These are phyloP conservation scores for Trachythela sp. DNA, from an alignment of 64 coral and sea anemone species.

Conservation along the genomic window DNA sequence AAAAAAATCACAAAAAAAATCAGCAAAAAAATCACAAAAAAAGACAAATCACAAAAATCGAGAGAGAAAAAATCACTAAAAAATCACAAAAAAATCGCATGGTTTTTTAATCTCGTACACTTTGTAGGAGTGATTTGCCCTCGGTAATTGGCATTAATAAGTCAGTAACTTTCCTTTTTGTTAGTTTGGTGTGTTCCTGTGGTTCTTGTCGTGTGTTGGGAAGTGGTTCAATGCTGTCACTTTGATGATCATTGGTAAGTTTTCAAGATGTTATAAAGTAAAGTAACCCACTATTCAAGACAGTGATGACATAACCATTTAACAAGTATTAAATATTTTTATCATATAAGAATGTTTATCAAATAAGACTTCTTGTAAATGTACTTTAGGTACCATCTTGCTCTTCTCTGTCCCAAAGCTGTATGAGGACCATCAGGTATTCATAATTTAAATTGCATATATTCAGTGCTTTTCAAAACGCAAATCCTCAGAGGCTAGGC, in stretches of 20 bases:
- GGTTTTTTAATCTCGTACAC: no score
- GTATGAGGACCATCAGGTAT: not conserved
- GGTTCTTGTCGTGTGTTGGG: constrained; percentile 90
- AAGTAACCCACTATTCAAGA: no score
- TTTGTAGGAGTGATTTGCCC: no score
- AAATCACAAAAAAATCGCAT: no score
- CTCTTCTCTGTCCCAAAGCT: not conserved
- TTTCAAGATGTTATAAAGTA: not conserved
- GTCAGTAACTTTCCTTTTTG: not conserved
- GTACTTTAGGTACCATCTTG: not conserved
- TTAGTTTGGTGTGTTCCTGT: constrained; percentile 83
- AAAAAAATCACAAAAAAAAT: no score
- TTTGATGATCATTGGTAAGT: constrained; percentile 81
- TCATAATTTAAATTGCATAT: not conserved
- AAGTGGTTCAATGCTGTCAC: constrained; percentile 82
- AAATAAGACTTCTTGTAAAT: not conserved
- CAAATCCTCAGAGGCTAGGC: no score
- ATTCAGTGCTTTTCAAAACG: no score
- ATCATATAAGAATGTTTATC: not conserved
- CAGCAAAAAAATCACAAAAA: no score
- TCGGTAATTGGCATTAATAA: no score
- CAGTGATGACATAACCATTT: no score
- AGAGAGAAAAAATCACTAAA: no score
- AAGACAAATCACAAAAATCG: no score
- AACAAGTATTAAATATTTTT: not conserved